Conservation (phyloP, 2,888 invertebrate species). For the Odontothrips loti region DNA sequence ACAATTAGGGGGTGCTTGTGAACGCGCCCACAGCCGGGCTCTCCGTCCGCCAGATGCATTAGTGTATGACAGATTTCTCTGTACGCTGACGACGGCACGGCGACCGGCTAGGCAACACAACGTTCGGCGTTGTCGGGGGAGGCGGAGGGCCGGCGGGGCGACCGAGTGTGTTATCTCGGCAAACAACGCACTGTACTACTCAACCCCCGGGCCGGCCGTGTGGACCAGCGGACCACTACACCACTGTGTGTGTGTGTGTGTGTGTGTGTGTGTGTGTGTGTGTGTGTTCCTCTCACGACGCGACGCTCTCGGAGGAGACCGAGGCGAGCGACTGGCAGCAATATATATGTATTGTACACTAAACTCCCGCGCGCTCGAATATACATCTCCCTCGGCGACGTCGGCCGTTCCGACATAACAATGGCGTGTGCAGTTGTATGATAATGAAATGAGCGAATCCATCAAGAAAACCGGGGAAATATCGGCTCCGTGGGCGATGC, state of each 20-base stretch:
- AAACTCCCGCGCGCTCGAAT: too few species aligned
- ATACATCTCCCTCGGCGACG: too few species aligned
- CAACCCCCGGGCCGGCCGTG: too few species aligned
- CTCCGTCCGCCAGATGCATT: neutral
- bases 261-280: too few species aligned
- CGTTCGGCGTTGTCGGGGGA: neutral
- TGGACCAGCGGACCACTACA: too few species aligned
- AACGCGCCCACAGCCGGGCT: neutral
- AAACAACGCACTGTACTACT: neutral
- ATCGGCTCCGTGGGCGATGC: neutral
- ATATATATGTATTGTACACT: too few species aligned
- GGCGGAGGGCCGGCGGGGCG: neutral
- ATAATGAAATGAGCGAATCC: neutral
- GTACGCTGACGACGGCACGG: neutral
- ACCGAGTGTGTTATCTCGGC: neutral
- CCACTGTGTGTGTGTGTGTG: too few species aligned
- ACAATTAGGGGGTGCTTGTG: slow-evolving; percentile 20
- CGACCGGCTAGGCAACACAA: neutral
- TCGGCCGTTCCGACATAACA: too few species aligned
- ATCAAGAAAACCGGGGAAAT: neutral
- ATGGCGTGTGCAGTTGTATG: neutral
- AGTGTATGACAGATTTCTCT: slow-evolving; percentile 19
- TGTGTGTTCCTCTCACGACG: too few species aligned
- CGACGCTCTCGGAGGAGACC: too few species aligned
- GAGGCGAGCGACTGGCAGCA: too few species aligned